Evolutionary conservation across 30 jellyfish, hydroid and myxozoan species (phyloP).

Genomic region (Catostylus mosaicus): DNA sequence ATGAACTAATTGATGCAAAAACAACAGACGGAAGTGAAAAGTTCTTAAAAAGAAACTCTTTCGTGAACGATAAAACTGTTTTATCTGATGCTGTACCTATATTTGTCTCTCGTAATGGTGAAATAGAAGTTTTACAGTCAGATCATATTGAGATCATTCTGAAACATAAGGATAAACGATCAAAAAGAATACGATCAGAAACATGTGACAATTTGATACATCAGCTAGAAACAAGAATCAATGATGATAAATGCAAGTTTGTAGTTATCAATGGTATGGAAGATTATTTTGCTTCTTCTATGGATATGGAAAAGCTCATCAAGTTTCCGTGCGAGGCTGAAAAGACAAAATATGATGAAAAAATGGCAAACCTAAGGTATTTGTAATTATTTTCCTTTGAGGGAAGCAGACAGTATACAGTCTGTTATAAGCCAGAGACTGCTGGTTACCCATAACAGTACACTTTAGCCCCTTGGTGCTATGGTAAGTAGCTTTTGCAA

Average conservation of each 20-base stretch:
- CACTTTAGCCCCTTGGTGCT: no score
- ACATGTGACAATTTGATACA: constrained; percentile 80
- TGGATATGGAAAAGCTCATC: constrained; percentile 67
- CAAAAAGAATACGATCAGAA: constrained; percentile 71
- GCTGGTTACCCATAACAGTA: no score
- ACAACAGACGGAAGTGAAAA: background rate
- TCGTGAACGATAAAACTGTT: background rate
- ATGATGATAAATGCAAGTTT: constrained; percentile 55
- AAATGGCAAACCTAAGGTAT: constrained; percentile 78
- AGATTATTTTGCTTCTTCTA: constrained; percentile 78
- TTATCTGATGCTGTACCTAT: constrained; percentile 8
- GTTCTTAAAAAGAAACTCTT: background rate
- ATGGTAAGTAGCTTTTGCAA: no score
- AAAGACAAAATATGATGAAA: constrained; percentile 68
- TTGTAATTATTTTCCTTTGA: no score
- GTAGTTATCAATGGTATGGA: constrained; percentile 86
- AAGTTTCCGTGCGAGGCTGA: constrained; percentile 59
- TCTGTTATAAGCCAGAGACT: no score
- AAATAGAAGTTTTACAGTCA: constrained; percentile 51
- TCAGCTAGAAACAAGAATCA: constrained; percentile 70
- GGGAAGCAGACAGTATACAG: no score
- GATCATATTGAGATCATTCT: constrained; percentile 65
- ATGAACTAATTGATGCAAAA: background rate
- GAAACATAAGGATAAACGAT: constrained; percentile 52
- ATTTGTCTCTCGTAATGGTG: constrained; percentile 52